Conservation (phyloP, 2,113 vertebrate species). For the Vombatus ursinus region DNA sequence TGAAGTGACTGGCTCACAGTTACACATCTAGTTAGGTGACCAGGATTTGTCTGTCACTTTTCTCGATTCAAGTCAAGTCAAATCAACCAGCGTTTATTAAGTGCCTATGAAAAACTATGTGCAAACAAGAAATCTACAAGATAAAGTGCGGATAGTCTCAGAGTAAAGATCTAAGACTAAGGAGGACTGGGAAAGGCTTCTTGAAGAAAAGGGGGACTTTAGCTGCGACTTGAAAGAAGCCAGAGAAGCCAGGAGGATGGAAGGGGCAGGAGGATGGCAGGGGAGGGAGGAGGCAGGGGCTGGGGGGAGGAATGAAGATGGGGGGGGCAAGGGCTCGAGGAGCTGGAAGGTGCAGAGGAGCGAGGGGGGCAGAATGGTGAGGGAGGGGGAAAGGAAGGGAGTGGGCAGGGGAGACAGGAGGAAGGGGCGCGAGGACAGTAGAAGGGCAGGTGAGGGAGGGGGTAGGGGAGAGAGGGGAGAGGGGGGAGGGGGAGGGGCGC, state of each 20-base stretch:
- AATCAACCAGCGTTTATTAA: neutral
- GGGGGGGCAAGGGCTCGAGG: neutral
- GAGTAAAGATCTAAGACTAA: neutral
- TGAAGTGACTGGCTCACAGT: neutral
- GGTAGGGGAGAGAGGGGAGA: neutral
- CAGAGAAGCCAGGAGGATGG: too few species aligned
- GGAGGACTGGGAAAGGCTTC: neutral
- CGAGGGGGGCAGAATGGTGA: neutral
- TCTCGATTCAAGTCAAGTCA: neutral
- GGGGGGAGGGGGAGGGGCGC: neutral
- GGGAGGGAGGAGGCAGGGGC: neutral
- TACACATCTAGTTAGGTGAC: neutral
- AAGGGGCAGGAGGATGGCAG: too few species aligned
- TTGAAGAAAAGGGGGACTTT: neutral
- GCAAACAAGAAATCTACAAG: neutral
- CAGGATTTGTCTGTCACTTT: too few species aligned
- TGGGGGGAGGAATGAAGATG: neutral
- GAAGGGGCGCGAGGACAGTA: neutral
- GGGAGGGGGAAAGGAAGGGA: neutral
- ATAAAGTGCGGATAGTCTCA: neutral
- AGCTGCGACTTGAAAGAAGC: neutral
- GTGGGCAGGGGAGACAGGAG: neutral
- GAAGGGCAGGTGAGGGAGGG: neutral
- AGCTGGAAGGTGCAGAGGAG: neutral
- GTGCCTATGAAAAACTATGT: neutral